Conservation (phyloP, 2,113 vertebrate genomes). For the Microcebus griseorufus region DNA sequence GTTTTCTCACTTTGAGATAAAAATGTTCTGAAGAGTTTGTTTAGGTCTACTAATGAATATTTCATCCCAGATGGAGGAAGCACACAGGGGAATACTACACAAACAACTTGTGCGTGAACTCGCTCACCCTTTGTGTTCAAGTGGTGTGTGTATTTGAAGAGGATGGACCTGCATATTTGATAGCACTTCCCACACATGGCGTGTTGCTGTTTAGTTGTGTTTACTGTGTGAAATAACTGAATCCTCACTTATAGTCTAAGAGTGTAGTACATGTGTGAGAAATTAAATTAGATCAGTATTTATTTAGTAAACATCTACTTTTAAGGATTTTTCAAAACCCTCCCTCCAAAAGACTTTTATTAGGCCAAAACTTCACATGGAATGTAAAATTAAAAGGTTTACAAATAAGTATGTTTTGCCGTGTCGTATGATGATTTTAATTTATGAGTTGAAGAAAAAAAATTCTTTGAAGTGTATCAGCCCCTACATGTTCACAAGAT, state of each 20-base stretch:
- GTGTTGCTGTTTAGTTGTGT: background rate
- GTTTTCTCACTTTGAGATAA: slow-evolving; percentile 63
- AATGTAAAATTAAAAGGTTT: slow-evolving; percentile 79
- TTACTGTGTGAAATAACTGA: slow-evolving; percentile 47
- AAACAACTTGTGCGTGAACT: background rate
- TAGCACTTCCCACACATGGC: background rate
- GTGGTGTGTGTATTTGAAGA: background rate
- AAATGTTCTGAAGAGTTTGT: slow-evolving; percentile 67
- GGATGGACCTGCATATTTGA: background rate
- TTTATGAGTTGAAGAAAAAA: slow-evolving; percentile 74
- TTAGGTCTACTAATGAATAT: slow-evolving; percentile 58
- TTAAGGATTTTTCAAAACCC: slow-evolving; percentile 61
- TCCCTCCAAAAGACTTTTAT: slow-evolving; percentile 69
- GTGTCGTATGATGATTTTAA: slow-evolving; percentile 78
- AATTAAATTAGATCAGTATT: slow-evolving; percentile 75
- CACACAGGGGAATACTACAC: background rate
- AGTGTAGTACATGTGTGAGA: slow-evolving; percentile 30
- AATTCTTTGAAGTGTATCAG: slow-evolving; percentile 83
- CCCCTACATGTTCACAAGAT: slow-evolving; percentile 75
- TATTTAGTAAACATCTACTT: slow-evolving; percentile 74
- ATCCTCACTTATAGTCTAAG: slow-evolving; percentile 71
- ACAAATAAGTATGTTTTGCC: slow-evolving; percentile 78
- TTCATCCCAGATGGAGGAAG: slow-evolving; percentile 62
- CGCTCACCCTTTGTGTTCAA: slow-evolving; percentile 29
- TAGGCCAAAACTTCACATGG: slow-evolving; percentile 80